phyloP scores from a whole-genome alignment of 2,888 invertebrate genomes.

The Caenorhabditis zanzibari region DNA sequence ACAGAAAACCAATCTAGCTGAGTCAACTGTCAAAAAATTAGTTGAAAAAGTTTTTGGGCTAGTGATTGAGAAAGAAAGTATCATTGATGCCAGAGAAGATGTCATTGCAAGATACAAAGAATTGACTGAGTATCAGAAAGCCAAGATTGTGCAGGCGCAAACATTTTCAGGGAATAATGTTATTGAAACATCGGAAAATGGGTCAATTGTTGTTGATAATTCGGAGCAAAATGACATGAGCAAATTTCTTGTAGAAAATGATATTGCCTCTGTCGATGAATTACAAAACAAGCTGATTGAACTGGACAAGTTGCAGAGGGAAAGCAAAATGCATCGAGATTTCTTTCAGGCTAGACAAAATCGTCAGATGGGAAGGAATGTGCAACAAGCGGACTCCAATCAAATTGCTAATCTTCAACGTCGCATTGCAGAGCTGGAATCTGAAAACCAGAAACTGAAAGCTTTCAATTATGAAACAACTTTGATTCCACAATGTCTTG shows the following conservation, averaged over 20 bases:
- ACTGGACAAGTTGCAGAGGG: neutral
- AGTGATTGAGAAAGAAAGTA: neutral
- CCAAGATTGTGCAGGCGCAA: neutral
- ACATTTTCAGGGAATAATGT: no score
- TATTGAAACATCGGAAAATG: no score
- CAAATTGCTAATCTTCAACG: no score
- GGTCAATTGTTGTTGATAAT: no score
- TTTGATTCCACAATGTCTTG: no score
- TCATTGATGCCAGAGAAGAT: neutral
- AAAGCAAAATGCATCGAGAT: neutral
- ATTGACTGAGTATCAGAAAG: neutral
- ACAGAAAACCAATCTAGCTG: neutral
- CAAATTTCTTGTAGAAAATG: neutral
- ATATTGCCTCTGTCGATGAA: neutral
- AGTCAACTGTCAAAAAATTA: neutral
- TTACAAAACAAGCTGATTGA: neutral
- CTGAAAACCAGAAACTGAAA: no score
- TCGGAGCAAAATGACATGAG: no score
- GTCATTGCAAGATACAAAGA: neutral
- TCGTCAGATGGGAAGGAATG: neutral
- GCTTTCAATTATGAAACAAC: no score
- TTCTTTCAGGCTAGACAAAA: no score
- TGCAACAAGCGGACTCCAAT: no score
- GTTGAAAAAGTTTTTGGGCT: neutral
- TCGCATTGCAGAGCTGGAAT: no score